Conservation (phyloP, 1,140 invertebrate species). For the Melitaea cinxia region DNA sequence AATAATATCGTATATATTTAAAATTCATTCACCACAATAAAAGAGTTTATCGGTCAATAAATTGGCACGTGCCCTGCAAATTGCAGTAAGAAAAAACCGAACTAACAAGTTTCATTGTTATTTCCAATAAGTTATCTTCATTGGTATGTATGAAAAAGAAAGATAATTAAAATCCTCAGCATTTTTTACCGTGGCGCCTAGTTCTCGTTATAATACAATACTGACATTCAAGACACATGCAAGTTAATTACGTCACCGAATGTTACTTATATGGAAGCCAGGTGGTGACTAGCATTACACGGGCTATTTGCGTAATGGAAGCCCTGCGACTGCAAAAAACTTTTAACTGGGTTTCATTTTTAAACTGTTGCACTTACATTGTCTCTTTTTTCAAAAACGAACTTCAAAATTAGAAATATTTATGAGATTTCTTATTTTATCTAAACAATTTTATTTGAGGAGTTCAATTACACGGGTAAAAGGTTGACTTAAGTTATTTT, state of each 20-base stretch:
- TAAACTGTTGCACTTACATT: not conserved
- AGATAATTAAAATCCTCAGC: constrained; percentile 21
- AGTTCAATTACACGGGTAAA: too few species aligned
- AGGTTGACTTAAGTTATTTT: too few species aligned
- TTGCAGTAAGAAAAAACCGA: constrained; percentile 3
- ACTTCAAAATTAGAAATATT: not conserved
- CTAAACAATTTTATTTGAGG: too few species aligned
- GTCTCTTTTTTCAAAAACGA: not conserved
- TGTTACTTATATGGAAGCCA: constrained; percentile 48
- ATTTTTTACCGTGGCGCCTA: constrained; percentile 31
- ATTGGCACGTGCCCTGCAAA: constrained; percentile 13
- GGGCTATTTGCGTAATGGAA: constrained; percentile 45
- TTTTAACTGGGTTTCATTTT: constrained; percentile 7
- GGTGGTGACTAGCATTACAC: constrained; percentile 43
- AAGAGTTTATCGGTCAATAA: not conserved
- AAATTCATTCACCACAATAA: not conserved
- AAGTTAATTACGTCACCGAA: constrained; percentile 46
- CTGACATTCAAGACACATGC: constrained; percentile 46
- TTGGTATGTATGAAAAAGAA: constrained; percentile 29
- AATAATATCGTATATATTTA: too few species aligned
- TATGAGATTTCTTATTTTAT: too few species aligned
- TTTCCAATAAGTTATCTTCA: constrained; percentile 20
- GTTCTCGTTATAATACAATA: constrained; percentile 42
- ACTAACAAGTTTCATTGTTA: constrained; percentile 16
- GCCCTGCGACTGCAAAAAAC: constrained; percentile 24